Evolutionary conservation across 2,888 invertebrate genomes (phyloP), one percentile per base, ranked within the genome.

Genomic region (Ophion obscuratus): DNA sequence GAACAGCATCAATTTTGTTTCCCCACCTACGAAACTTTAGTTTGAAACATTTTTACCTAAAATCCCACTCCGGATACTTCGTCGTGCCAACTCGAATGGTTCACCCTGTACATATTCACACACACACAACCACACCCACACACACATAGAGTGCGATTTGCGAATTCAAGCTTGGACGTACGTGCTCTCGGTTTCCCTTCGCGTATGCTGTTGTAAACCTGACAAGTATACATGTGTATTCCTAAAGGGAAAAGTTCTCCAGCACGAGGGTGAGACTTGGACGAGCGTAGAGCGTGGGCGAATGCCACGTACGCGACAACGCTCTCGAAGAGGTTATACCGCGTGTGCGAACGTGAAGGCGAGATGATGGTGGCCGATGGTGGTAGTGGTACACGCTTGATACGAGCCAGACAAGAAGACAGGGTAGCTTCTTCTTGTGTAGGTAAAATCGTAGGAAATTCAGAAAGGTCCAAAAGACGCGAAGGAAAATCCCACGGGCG

Each of bases 161-260:
- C 44, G 62, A 74, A 71, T 17, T 74, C 73, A 62, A 79, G 73
- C 80, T 75, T 53, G 62, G 14, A 20, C 40, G 59, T 87, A 85
- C 82, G 82, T 85, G 86, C 82, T 68, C 86, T 74, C 77, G 85
- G 80, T 80, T 85, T 84, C 67, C 62, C 64, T 77, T 62, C 70
- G 53, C 67, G 67, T 68, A 40, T 70, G 67, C 70, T 36, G 20
- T 61, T 57, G 40, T 74, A 62, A 64, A 36, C 36, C 31, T 31
- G 17, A 57, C 20, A 36, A n/a, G 40, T 71, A 71, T 57, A 14
- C 36, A 17, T 61, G 57, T 74, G 70, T 81, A 76, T 85, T 74
- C 74, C 47, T 20, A 47, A 73, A 68, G 70, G 66, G 71, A 80
- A 85, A 85, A 80, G 79, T 40, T 40, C 80, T 77, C 70, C 57